A percentile compares a stretch with the other conserved stretches of the same genome.
These are phyloP conservation scores for Silurus aristotelis DNA, from an alignment of 2,797 vertebrate genomes.

Conservation along the genomic window DNA sequence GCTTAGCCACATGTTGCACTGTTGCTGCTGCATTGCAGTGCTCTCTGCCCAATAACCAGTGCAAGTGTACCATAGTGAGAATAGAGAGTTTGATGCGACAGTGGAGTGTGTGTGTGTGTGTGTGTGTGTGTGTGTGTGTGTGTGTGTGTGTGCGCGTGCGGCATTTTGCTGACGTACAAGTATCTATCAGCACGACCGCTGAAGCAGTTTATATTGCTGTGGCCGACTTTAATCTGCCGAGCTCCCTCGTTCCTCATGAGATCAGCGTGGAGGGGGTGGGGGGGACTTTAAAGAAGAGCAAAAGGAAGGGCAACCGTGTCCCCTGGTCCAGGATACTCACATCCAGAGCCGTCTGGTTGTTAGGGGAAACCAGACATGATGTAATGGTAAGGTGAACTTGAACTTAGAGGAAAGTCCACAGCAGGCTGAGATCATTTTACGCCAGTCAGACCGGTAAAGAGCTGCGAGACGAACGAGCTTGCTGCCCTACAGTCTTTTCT, in stretches of 20 bases:
- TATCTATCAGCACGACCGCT: neutral
- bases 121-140: conserved; percentile 1
- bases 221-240: neutral
- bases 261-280: neutral
- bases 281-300: neutral
- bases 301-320: conserved; percentile 37
- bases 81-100: conserved; percentile 1
- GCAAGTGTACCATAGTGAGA: conserved; percentile 44
- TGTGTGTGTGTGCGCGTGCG: neutral
- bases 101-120: neutral
- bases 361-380: conserved; percentile 84
- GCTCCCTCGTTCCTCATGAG: neutral
- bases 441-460: conserved; percentile 17
- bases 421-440: conserved; percentile 51
- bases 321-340: conserved; percentile 58
- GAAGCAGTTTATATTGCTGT: neutral
- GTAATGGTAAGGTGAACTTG: conserved; percentile 76
- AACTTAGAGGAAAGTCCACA: conserved; percentile 62
- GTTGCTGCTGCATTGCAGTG: conserved; percentile 61
- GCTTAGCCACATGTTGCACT: conserved; percentile 34
- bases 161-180: neutral
- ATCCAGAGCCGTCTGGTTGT: conserved; percentile 78
- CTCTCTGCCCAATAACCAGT: conserved; percentile 49
- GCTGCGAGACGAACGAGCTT: neutral
- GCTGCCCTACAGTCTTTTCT: neutral